Evolutionary conservation across 2,113 vertebrate species (phyloP).

Genomic region (Pachypanchax playfairii): DNA sequence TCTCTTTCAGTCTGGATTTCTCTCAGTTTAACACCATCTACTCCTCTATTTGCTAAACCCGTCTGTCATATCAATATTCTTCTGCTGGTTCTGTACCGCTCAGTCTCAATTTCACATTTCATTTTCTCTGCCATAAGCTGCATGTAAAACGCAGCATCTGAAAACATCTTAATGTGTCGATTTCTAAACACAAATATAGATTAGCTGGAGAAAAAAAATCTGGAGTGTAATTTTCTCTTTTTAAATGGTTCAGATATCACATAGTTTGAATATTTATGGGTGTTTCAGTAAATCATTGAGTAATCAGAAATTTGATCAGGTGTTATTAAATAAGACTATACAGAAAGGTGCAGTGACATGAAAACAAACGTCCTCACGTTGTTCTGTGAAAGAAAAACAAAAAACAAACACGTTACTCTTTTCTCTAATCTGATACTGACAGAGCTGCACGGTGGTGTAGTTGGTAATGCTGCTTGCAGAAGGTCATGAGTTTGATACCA

Average conservation of each 20-base stretch:
- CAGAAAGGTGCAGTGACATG: too few relatives aligned
- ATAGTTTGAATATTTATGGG: background rate
- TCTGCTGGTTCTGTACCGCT: background rate
- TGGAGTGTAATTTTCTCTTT: too few relatives aligned
- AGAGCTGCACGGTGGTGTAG: too few relatives aligned
- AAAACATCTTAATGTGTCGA: background rate
- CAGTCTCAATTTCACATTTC: conserved; percentile 9
- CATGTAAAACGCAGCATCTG: background rate
- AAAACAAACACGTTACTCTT: too few relatives aligned
- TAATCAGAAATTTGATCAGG: too few relatives aligned
- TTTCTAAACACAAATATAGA: background rate
- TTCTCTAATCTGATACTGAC: too few relatives aligned
- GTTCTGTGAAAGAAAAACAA: too few relatives aligned
- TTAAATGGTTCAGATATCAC: too few relatives aligned
- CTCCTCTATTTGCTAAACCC: background rate
- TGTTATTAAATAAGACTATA: too few relatives aligned
- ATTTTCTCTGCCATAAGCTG: background rate
- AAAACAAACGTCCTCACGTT: too few relatives aligned
- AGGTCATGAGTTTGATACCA: too few relatives aligned
- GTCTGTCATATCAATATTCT: background rate
- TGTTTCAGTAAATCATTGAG: background rate
- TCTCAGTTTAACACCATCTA: background rate
- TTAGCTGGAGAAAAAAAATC: fast-evolving
- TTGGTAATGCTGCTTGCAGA: too few relatives aligned
- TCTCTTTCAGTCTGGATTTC: conserved; percentile 8